Base-by-base conservation (phyloP, 2,888 invertebrate genomes). In the Netelia melanura region DNA sequence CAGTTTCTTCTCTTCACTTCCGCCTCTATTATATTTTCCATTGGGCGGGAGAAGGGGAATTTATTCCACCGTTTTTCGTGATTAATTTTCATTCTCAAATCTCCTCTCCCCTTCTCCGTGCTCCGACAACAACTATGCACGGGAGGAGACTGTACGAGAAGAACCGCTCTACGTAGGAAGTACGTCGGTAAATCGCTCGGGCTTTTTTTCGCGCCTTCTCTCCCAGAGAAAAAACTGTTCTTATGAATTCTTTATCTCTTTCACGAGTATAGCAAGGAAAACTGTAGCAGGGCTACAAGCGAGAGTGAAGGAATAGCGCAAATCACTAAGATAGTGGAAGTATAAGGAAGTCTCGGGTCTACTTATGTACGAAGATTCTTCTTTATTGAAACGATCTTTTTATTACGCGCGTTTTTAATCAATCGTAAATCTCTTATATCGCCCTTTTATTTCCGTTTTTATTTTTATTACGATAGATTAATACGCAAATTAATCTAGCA, bases 201-300 rank as follows among this genome's bases (percentile, higher is more conserved):
- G 68, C 64, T 64, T 82, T 77, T 77, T 70, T 67, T 68, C 72
- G 38, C 64, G 56, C 64, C 52, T 3, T n/a, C 61, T 71, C 72
- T 58, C 81, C 64, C 67, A 74, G 80, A 58, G 6, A 17, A 38
- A 70, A 84, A 84, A 70, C 68, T 64, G 72, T 84, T 78, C 72
- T 81, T 84, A 81, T 84, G 84, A 77, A 84, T 84, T 81, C 77
- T 81, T 81, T 77, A 84, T 84, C 81, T 72, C 62, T 68, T 72
- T 58, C 77, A 74, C 61, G 84, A 81, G 62, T 62, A 65, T 70
- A 75, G 56, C 38, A 11, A 56, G 81, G 44, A 81, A 76, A 68
- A 6, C 38, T 61, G 67, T 21, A 21, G 48, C 65, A 38, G 61
- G 54, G 64, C 10, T 56, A 58, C n/a, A 8, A 11, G 25, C 30